Conservation (phyloP, 2,888 invertebrate species). For the Clepsis dumicolana region DNA sequence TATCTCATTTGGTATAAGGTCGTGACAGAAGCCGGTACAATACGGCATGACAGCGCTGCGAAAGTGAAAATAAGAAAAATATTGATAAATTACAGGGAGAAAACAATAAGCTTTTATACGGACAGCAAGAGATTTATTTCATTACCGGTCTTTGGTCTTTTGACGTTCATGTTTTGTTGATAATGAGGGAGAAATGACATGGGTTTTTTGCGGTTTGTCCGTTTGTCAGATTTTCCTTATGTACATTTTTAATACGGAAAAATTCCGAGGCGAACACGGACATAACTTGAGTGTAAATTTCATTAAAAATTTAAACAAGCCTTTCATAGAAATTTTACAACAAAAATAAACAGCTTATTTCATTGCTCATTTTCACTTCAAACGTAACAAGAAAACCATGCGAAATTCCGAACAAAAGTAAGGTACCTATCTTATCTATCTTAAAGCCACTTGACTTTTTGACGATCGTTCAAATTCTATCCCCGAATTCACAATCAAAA, state of each 20-base stretch:
- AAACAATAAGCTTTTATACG: conserved; percentile 30
- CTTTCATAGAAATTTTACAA: not conserved
- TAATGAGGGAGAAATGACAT: conserved; percentile 9
- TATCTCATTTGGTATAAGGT: conserved; percentile 53
- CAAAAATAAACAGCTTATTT: not conserved
- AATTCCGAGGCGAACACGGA: not conserved
- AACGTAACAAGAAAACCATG: too few species aligned
- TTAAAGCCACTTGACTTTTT: not conserved
- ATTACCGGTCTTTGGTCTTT: conserved; percentile 32
- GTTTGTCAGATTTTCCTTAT: not conserved
- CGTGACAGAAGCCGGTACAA: conserved; percentile 48
- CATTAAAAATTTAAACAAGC: not conserved
- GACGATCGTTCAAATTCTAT: not conserved
- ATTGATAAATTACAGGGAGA: conserved; percentile 46
- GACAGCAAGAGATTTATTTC: conserved; percentile 29
- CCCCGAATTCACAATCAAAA: conserved; percentile 13
- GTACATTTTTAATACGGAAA: not conserved
- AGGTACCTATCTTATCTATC: too few species aligned
- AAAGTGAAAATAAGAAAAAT: conserved; percentile 49
- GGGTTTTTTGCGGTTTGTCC: not conserved
- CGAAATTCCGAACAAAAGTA: too few species aligned
- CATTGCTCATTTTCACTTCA: not conserved
- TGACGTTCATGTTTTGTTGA: conserved; percentile 26
- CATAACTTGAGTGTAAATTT: not conserved
- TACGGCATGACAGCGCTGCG: conserved; percentile 41